Evolutionary conservation across 2,797 vertebrate genomes (phyloP), one percentile per base, ranked within the genome.

Genomic region (Sebastolobus alascanus): DNA sequence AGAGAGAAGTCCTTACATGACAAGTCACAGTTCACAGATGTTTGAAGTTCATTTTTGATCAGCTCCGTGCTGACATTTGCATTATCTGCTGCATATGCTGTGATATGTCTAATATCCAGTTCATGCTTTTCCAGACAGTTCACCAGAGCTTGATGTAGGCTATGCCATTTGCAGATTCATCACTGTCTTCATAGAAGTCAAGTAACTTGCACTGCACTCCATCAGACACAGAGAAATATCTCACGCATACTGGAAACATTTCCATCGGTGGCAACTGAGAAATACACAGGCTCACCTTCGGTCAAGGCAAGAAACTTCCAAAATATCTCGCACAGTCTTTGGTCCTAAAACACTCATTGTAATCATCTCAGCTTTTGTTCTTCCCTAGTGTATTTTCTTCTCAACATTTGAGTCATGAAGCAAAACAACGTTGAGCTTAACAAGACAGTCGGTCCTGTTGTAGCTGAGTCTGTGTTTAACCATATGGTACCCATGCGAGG

Each of bases 1-100:
- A 27, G 65, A 59, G 46, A 79, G 20, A 70, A 70, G 71, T 72
- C 73, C 35, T 65, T 40, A 12, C 50, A 64, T 54, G 75, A 40
- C 50, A 56, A 43, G 71, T 68, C 35, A n/a, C 46, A 46, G 35
- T 40, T 73, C 43, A 63, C 68, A 70, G 59, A 63, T 54, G 61
- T 37, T 52, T 56, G 14, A 58, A 58, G 52, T 70, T 56, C n/a
- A 38, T 56, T 25, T 54, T 52, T 73, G 40, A 64, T 54, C 43
- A 64, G 43, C 31, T 73, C n/a, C 10, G n/a, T 54, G 52, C 52
- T 54, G 52, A 54, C 52, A 54, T 52, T 52, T 52, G 46, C 46
- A 52, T 54, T 54, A 22, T 54, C 52, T 54, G 52, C 52, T 54
- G 52, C 52, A n/a, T 22, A 54, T 54, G 20, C 52, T 54, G 52